Conservation (phyloP, 2,113 vertebrate genomes). For the Rutilus rutilus region DNA sequence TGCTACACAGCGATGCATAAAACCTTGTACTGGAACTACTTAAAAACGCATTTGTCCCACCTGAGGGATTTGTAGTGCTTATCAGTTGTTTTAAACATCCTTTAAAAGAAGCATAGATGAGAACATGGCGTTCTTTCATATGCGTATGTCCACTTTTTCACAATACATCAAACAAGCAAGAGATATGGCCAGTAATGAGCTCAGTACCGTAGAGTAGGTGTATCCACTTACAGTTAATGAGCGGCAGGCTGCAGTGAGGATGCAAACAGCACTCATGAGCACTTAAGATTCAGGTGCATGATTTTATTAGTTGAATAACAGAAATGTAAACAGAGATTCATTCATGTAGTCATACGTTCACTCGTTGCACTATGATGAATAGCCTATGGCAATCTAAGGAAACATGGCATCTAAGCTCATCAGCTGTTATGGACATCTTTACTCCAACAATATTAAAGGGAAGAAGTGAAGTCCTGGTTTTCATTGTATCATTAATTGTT, state of each 20-base stretch:
- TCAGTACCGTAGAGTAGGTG: not conserved
- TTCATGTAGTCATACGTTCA: not conserved
- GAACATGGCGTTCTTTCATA: slow-evolving; percentile 6
- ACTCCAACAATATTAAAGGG: not conserved
- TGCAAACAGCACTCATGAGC: slow-evolving; percentile 30
- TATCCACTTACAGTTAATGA: slow-evolving; percentile 32
- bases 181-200: slow-evolving; percentile 17
- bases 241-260: not conserved
- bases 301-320: slow-evolving; percentile 10
- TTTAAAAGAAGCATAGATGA: not conserved
- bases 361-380: not conserved
- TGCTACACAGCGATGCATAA: not conserved
- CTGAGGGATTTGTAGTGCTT: not conserved
- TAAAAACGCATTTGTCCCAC: not conserved
- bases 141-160: not conserved
- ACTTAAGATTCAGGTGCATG: slow-evolving; percentile 33
- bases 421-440: not conserved
- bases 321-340: not conserved
- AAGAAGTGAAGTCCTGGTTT: not conserved
- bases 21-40: not conserved
- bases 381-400: not conserved
- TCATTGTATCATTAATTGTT: not conserved
- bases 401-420: not conserved
- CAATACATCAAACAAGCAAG: slow-evolving; percentile 28
- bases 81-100: not conserved